Conservation (phyloP, 1,140 invertebrate species). For the Plodia interpunctella region DNA sequence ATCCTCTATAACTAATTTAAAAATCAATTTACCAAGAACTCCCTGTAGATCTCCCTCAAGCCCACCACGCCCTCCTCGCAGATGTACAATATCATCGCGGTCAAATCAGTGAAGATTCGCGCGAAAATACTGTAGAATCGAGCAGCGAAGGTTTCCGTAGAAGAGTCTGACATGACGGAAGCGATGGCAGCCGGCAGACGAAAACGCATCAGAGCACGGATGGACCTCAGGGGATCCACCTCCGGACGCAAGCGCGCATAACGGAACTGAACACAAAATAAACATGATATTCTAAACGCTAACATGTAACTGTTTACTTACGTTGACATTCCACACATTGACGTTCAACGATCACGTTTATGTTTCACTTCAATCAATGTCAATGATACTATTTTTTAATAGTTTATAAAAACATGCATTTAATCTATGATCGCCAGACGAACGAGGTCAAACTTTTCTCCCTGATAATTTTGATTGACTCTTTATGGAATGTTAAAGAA, state of each 20-base stretch:
- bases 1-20: no score
- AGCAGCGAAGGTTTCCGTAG: slow-evolving; percentile 20
- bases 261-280: slow-evolving; percentile 15
- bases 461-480: no score
- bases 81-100: slow-evolving; percentile 32
- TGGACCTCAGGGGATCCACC: slow-evolving; percentile 30
- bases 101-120: slow-evolving; percentile 39
- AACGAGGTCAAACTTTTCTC: no score
- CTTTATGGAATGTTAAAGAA: no score
- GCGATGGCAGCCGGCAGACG: slow-evolving; percentile 32
- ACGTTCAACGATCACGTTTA: no score
- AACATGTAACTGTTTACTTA: no score
- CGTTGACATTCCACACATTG: no score
- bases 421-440: no score
- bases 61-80: slow-evolving; percentile 36
- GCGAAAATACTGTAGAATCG: slow-evolving; percentile 37
- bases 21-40: slow-evolving; percentile 34
- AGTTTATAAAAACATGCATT: no score
- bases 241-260: slow-evolving; percentile 24
- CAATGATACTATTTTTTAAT: no score
- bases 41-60: slow-evolving; percentile 24
- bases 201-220: slow-evolving; percentile 32
- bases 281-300: neutral
- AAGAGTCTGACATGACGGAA: slow-evolving; percentile 22
- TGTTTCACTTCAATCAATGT: no score